Percentiles rank a stretch among this genome's conserved stretches.
Evolutionary conservation across 2,113 vertebrate genomes (phyloP).

Genomic region (Sinosuthora webbiana): DNA sequence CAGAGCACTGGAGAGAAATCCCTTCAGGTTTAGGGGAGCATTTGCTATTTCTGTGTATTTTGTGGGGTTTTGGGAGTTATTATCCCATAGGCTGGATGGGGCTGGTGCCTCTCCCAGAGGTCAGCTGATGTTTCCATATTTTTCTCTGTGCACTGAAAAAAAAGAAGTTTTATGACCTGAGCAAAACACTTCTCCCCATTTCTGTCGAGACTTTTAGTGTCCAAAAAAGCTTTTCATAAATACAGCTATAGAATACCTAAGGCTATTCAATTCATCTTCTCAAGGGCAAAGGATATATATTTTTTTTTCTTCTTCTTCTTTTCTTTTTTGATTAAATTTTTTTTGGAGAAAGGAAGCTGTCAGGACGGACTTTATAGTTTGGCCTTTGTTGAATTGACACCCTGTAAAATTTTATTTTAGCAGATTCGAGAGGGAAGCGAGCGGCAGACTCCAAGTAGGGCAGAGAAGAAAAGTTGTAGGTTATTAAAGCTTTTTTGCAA

Average conservation of each 20-base stretch:
- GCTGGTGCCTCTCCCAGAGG: background rate
- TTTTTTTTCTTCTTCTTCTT: background rate
- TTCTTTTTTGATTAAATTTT: slow-evolving; percentile 24
- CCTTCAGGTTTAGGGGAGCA: background rate
- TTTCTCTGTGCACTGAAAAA: background rate
- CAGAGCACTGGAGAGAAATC: background rate
- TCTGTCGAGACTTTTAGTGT: slow-evolving; percentile 3
- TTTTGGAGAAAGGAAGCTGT: slow-evolving; percentile 18
- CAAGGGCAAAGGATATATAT: background rate
- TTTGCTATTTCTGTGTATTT: background rate
- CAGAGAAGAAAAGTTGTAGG: slow-evolving; percentile 1
- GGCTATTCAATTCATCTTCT: slow-evolving; percentile 48
- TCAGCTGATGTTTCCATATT: background rate
- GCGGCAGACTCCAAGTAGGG: background rate
- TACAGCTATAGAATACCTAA: background rate
- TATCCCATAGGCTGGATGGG: background rate
- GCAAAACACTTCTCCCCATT: background rate
- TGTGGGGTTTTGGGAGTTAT: background rate
- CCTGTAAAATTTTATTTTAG: slow-evolving; percentile 26
- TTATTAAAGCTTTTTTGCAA: slow-evolving; percentile 36
- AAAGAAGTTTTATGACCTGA: background rate
- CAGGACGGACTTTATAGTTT: slow-evolving; percentile 26
- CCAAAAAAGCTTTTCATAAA: slow-evolving; percentile 7
- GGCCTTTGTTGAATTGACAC: slow-evolving; percentile 27
- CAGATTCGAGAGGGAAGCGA: background rate